These are phyloP conservation scores for Corythornis cristatus DNA, from an alignment of 2,113 vertebrate species.

Conservation along the genomic window DNA sequence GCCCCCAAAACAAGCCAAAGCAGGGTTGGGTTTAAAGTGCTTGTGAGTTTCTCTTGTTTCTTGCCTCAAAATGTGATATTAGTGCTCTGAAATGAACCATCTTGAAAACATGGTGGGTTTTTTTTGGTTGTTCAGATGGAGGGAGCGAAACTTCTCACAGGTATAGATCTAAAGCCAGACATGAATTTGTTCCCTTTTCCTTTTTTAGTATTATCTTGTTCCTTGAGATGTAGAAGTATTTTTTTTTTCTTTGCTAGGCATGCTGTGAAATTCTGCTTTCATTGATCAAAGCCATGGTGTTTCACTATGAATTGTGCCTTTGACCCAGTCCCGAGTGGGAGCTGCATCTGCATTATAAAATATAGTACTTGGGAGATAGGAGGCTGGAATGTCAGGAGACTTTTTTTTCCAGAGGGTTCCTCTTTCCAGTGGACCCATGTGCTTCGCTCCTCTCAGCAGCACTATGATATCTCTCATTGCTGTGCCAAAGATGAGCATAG, in stretches of 20 bases:
- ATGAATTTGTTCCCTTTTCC: not conserved
- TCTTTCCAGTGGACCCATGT: not conserved
- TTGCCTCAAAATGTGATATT: not conserved
- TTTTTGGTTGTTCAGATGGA: not conserved
- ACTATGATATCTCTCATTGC: accelerated
- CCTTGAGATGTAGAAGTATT: not conserved
- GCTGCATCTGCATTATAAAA: not conserved
- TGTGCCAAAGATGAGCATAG: accelerated
- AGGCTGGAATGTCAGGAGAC: not conserved
- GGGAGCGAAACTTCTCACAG: not conserved
- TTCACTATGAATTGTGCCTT: not conserved
- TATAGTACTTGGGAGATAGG: accelerated
- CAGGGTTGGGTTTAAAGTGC: not conserved
- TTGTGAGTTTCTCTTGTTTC: not conserved
- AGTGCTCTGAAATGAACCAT: not conserved
- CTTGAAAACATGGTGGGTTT: not conserved
- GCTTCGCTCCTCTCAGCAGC: not conserved
- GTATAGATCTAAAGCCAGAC: not conserved
- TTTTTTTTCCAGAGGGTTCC: not conserved
- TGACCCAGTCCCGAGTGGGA: not conserved
- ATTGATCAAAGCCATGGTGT: not conserved
- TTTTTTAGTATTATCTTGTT: not conserved
- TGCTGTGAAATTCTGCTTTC: not conserved
- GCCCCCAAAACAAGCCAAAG: not conserved
- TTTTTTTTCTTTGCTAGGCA: not conserved